These are phyloP conservation scores for Ischnus inquisitorius DNA, from an alignment of 2,888 invertebrate genomes.

Conservation along the genomic window DNA sequence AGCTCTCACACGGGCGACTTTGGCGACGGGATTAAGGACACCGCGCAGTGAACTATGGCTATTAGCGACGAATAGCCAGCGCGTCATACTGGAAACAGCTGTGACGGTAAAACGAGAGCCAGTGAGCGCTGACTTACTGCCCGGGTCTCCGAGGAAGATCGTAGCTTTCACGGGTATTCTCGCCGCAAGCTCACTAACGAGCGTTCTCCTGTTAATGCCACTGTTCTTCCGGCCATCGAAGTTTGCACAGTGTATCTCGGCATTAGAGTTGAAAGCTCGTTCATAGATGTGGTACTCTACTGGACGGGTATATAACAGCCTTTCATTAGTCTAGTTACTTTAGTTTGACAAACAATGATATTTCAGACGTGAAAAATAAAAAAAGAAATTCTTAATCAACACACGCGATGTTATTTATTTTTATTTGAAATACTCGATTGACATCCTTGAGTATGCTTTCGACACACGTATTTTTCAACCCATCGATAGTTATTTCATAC, in stretches of 20 bases:
- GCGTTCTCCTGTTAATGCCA: conserved; percentile 14
- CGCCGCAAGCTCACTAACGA: conserved; percentile 17
- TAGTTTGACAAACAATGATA: neutral
- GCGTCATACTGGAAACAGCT: conserved; percentile 14
- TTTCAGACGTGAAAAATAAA: neutral
- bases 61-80: conserved; percentile 34
- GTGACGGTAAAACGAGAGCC: conserved; percentile 8
- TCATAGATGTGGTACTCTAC: neutral
- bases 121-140: conserved; percentile 19
- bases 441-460: no score
- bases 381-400: no score
- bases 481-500: no score
- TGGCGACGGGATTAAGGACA: conserved; percentile 1
- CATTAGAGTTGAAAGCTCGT: neutral
- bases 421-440: no score
- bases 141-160: neutral
- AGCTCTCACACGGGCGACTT: conserved; percentile 1
- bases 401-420: no score
- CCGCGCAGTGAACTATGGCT: conserved; percentile 14
- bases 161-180: conserved; percentile 13
- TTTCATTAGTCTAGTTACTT: neutral
- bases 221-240: conserved; percentile 8
- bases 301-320: neutral
- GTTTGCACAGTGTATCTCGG: conserved; percentile 6
- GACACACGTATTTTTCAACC: no score